Percentiles rank a stretch among this genome's conserved stretches.
Conservation (phyloP, 2,888 invertebrate species). For the Eupithecia tripunctaria region DNA sequence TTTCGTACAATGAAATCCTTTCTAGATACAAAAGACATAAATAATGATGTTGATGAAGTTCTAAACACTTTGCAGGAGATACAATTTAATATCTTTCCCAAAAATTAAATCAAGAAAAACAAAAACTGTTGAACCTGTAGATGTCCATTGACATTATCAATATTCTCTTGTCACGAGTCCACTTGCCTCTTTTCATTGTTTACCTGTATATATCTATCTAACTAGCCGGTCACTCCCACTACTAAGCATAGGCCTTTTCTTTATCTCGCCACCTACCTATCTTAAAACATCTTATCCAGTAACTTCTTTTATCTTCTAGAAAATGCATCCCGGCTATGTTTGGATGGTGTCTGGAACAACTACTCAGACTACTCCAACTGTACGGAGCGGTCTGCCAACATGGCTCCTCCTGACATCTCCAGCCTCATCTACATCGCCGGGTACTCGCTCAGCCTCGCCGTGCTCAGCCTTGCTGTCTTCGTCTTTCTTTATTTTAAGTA, state of each 20-base stretch:
- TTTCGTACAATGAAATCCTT: background rate
- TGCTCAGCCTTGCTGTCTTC: slow-evolving; percentile 91
- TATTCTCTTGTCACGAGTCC: too few species aligned
- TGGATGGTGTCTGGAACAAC: slow-evolving; percentile 93
- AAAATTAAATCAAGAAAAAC: too few species aligned
- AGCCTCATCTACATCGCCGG: slow-evolving; percentile 93
- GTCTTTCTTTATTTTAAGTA: slow-evolving; percentile 96
- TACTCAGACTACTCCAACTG: slow-evolving; percentile 91
- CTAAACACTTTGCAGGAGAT: background rate
- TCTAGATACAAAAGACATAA: background rate
- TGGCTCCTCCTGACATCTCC: slow-evolving; percentile 87
- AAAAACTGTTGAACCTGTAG: too few species aligned
- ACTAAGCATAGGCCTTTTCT: too few species aligned
- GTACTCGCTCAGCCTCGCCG: slow-evolving; percentile 92
- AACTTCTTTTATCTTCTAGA: slow-evolving; percentile 79
- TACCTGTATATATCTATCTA: too few species aligned
- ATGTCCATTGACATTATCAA: too few species aligned
- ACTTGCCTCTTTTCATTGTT: too few species aligned
- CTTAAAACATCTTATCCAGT: too few species aligned
- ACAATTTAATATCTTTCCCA: too few species aligned
- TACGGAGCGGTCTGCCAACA: slow-evolving; percentile 83
- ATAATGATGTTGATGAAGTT: background rate
- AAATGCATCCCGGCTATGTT: slow-evolving; percentile 92
- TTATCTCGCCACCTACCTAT: too few species aligned
- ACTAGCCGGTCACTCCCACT: too few species aligned